Evolutionary conservation across 2,888 invertebrate species (phyloP).

Genomic region (Morpho deidamia): DNA sequence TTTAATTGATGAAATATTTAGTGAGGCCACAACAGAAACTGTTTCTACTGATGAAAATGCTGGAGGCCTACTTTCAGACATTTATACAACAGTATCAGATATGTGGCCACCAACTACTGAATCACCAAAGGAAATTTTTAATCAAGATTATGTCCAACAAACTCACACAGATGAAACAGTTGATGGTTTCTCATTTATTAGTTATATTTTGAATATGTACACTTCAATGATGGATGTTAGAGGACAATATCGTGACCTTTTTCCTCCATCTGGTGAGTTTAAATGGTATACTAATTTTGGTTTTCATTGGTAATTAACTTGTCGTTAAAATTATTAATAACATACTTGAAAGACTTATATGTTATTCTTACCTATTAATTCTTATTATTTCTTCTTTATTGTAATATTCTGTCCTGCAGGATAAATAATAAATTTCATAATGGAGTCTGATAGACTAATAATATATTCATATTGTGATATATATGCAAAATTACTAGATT

Average conservation of each 20-base stretch:
- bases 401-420: too few species aligned
- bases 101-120: slow-evolving; percentile 55
- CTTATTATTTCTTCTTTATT: too few species aligned
- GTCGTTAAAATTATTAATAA: too few species aligned
- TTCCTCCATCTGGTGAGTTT: slow-evolving; percentile 54
- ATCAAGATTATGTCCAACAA: slow-evolving; percentile 32
- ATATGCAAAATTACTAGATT: too few species aligned
- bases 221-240: slow-evolving; percentile 51
- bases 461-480: too few species aligned
- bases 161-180: slow-evolving; percentile 26
- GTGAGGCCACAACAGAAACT: slow-evolving; percentile 22
- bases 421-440: too few species aligned
- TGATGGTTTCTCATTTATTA: slow-evolving; percentile 53
- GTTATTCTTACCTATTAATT: too few species aligned
- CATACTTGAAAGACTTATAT: too few species aligned
- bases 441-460: too few species aligned
- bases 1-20: slow-evolving; percentile 25
- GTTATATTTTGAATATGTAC: slow-evolving; percentile 50
- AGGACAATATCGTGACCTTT: slow-evolving; percentile 58
- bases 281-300: too few species aligned
- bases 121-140: slow-evolving; percentile 41
- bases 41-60: slow-evolving; percentile 22
- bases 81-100: slow-evolving; percentile 54
- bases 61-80: slow-evolving; percentile 44
- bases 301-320: too few species aligned